phyloP scores from a whole-genome alignment of 2,888 invertebrate genomes.

The Drosophila anomalata region DNA sequence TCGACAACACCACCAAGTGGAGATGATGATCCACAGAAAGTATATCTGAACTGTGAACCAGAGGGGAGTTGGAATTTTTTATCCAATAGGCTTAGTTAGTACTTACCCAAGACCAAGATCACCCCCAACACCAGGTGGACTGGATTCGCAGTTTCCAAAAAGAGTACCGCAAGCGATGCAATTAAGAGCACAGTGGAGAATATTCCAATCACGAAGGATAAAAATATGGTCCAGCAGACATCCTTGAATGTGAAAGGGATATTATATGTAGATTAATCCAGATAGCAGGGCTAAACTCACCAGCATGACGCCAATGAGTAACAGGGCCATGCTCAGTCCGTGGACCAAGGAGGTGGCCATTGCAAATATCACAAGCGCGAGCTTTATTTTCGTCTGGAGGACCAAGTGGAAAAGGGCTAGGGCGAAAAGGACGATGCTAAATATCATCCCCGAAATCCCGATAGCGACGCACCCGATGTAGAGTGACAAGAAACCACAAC shows the following conservation, averaged over 20 bases:
- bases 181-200: not conserved
- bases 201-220: conserved; percentile 6
- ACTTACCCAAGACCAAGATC: not conserved
- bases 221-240: conserved; percentile 7
- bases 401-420: conserved; percentile 17
- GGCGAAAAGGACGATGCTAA: conserved; percentile 5
- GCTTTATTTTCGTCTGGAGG: not conserved
- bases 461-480: conserved; percentile 27
- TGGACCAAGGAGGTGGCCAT: conserved; percentile 9
- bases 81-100: no score
- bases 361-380: not conserved
- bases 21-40: conserved; percentile 34
- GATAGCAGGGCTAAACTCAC: conserved; percentile 44
- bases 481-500: conserved; percentile 24
- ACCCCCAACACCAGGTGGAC: conserved; percentile 1
- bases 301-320: conserved; percentile 18
- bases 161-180: not conserved
- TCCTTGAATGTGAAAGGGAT: conserved; percentile 6
- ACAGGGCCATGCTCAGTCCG: not conserved
- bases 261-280: no score
- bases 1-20: conserved; percentile 34
- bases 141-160: rapidly evolving
- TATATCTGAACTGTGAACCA: conserved; percentile 17
- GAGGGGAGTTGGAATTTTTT: no score
- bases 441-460: conserved; percentile 14